Percentiles rank a stretch among this genome's conserved stretches.
Conservation (phyloP, 2,113 vertebrate genomes). For the Ploceus nigricollis region DNA sequence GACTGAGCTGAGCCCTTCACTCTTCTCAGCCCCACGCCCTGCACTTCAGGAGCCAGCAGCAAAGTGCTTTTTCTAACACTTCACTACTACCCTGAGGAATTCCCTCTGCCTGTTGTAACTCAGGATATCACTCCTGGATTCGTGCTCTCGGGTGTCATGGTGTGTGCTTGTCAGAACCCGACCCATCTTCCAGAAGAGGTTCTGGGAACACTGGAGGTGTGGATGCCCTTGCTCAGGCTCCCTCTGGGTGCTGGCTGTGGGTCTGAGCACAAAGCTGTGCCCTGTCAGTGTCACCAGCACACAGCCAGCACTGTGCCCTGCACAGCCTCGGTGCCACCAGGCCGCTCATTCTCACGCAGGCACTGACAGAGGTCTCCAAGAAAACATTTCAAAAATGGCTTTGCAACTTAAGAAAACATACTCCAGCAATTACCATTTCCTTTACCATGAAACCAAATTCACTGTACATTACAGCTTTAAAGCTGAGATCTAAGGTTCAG, state of each 20-base stretch:
- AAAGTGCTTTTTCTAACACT: neutral
- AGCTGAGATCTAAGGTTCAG: slow-evolving; percentile 70
- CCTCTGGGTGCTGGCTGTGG: neutral
- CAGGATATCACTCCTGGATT: neutral
- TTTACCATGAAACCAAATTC: slow-evolving; percentile 61
- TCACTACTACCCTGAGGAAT: neutral
- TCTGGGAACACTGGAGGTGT: neutral
- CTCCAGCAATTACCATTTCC: slow-evolving; percentile 68
- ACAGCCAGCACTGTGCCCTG: accelerated
- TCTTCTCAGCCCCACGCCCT: neutral
- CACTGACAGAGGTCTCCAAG: neutral
- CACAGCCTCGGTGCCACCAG: neutral
- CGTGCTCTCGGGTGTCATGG: neutral
- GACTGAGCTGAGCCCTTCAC: neutral
- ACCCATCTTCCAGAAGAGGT: neutral
- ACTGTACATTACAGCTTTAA: slow-evolving; percentile 61
- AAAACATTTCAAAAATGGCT: slow-evolving; percentile 57
- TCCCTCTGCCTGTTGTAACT: neutral
- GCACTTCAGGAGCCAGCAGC: neutral
- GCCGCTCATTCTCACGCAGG: neutral
- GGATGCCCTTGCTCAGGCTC: neutral
- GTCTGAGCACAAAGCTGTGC: neutral
- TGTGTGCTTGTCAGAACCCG: neutral
- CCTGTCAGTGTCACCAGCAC: neutral
- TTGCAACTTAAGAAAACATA: slow-evolving; percentile 70